Base-by-base conservation (phyloP, 1,140 invertebrate species). In the Phymastichus coffea region DNA sequence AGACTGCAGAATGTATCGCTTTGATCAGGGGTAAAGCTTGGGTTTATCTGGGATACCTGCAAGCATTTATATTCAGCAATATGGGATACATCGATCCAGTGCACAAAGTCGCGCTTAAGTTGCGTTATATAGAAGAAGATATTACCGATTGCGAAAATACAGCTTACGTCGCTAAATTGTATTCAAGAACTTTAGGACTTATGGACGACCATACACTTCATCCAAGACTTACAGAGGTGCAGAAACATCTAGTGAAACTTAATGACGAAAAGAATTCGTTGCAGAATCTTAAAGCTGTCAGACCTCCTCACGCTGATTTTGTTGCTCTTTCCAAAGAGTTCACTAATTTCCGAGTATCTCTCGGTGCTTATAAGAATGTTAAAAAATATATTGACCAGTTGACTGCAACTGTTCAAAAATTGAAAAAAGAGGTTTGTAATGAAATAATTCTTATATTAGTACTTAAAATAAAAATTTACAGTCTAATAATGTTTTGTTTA, bases 61-160 rank as follows among this genome's bases (percentile, higher is more conserved):
- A 82, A 47, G 41, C 80, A 4, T 67, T 74, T 40, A 51, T 84
- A 0, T 81, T 81, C 51, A 61, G 73, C 0, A 75, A 76, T 44
- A 61, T 84, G 2, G 80, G 78, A 14, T 61, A 68, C 26, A 85
- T 93, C 15, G 92, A 94, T 80, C 89, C 90, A 1, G 84, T 90
- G 0, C 83, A 87, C 43, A 92, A 91, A 70, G 82, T 86, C 35
- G 76, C 81, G 1, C 70, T 92, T 0, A 90, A 90, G 72, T 77
- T 87, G 4, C 70, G 82, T 41, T 89, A 91, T 54, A 73, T 85
- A 10, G 70, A 82, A 12, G 85, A 91, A 68, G 87, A 91, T 64
- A 80, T 87, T 0, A 62, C n/a, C 0, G 76, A 79, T 53, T 61
- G 68, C 7, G 23, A 65, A 33, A 70, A 56, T 3, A 66, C 70